Percentiles rank a stretch among this genome's conserved stretches.
These are phyloP conservation scores for Mimumesa dahlbomi DNA, from an alignment of 2,888 invertebrate species.

Conservation along the genomic window DNA sequence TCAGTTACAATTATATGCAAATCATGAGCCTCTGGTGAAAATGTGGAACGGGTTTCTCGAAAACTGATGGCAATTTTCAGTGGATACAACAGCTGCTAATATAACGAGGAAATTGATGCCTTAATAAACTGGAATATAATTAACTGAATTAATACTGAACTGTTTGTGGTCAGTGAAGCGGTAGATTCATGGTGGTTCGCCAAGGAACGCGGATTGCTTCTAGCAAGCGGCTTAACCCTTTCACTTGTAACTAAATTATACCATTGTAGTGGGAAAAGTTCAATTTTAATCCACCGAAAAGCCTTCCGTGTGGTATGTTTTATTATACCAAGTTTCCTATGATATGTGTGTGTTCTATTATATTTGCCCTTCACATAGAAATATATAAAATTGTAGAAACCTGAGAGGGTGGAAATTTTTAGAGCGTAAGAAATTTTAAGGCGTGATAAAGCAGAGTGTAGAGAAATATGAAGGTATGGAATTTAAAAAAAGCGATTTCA, in stretches of 20 bases:
- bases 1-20: background rate
- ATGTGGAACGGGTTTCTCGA: background rate
- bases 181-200: conserved; percentile 18
- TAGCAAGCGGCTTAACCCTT: background rate
- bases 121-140: conserved; percentile 27
- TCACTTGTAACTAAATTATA: background rate
- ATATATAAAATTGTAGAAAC: too few species aligned
- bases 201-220: conserved; percentile 3
- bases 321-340: too few species aligned
- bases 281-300: conserved; percentile 7
- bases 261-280: too few species aligned
- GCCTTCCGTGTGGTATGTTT: too few species aligned
- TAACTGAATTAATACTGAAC: conserved; percentile 42
- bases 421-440: too few species aligned
- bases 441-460: too few species aligned
- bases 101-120: conserved; percentile 3
- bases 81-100: background rate
- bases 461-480: too few species aligned
- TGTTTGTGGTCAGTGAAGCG: conserved; percentile 4
- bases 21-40: background rate
- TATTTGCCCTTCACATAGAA: too few species aligned
- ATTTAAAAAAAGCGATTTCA: too few species aligned
- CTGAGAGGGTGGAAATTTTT: too few species aligned
- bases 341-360: too few species aligned
- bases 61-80: conserved; percentile 8